A percentile compares a stretch with the other conserved stretches of the same genome.
Evolutionary conservation across 2,113 vertebrate genomes (phyloP).

Genomic region (Myocastor coypus): DNA sequence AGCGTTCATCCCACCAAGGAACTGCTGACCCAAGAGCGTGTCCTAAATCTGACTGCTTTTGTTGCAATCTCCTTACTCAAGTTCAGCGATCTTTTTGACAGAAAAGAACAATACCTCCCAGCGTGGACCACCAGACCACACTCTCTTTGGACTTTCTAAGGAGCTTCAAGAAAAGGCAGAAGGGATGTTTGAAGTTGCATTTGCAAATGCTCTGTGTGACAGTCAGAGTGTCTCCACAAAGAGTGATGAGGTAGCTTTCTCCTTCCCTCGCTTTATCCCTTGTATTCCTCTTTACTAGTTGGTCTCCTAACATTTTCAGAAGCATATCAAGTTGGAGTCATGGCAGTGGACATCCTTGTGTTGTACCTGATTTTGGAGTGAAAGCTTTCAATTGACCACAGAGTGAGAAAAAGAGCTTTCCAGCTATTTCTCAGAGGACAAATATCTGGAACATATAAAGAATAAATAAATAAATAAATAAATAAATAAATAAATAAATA

Average conservation of each 20-base stretch:
- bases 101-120: background rate
- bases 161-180: constrained; percentile 14
- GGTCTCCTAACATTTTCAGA: background rate
- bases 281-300: background rate
- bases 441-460: background rate
- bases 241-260: background rate
- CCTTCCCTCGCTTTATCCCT: background rate
- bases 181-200: background rate
- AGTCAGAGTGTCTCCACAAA: constrained; percentile 4
- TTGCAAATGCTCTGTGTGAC: background rate
- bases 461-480: too few species aligned
- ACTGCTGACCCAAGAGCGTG: background rate
- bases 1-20: background rate
- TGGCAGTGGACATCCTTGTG: background rate
- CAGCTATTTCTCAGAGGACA: background rate
- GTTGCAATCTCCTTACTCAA: background rate
- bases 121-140: background rate
- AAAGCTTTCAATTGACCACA: background rate
- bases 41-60: background rate
- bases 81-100: constrained; percentile 34
- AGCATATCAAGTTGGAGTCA: background rate
- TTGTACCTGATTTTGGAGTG: background rate
- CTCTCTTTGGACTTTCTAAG: background rate
- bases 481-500: background rate
- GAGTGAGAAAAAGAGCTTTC: background rate